Percentiles rank a stretch among this genome's conserved stretches.
phyloP scores from a whole-genome alignment of 2,888 invertebrate genomes.

The Lomographa bimaculata region DNA sequence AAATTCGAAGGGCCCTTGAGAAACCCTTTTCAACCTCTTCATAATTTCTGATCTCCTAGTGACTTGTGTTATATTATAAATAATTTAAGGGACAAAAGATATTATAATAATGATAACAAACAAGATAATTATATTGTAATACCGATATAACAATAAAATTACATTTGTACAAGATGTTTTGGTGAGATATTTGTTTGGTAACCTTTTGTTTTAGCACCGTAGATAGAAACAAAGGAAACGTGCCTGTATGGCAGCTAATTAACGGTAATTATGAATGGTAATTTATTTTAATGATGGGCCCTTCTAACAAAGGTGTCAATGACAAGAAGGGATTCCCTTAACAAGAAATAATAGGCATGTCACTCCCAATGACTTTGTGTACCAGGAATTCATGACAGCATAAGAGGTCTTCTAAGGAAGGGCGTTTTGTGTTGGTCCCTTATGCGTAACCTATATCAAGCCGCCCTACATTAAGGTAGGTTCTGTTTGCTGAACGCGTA shows the following conservation, averaged over 20 bases:
- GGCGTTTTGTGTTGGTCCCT: conserved; percentile 34
- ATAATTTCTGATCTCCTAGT: conserved; percentile 69
- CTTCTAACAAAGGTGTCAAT: conserved; percentile 67
- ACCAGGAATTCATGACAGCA: conserved; percentile 67
- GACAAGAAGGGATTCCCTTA: conserved; percentile 63
- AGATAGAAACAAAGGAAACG: conserved; percentile 23
- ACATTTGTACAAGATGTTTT: too few species aligned
- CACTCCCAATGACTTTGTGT: conserved; percentile 84
- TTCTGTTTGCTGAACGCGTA: too few species aligned
- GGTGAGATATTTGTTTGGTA: too few species aligned
- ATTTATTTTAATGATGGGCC: conserved; percentile 38
- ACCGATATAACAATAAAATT: conserved; percentile 13
- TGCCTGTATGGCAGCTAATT: conserved; percentile 36
- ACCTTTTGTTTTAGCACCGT: conserved; percentile 4
- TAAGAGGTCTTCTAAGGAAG: conserved; percentile 41
- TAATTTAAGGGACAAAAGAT: conserved; percentile 80
- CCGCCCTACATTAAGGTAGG: conserved; percentile 31
- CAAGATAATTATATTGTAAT: conserved; percentile 35
- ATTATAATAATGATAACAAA: conserved; percentile 52
- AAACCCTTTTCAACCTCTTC: conserved; percentile 71
- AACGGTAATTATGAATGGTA: conserved; percentile 60
- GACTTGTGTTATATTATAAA: conserved; percentile 83
- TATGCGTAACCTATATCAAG: conserved; percentile 26
- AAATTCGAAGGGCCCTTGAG: conserved; percentile 71
- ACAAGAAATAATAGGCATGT: conserved; percentile 83